These are phyloP conservation scores for Punctoribates punctum DNA, from an alignment of 2,888 invertebrate species.

Conservation along the genomic window DNA sequence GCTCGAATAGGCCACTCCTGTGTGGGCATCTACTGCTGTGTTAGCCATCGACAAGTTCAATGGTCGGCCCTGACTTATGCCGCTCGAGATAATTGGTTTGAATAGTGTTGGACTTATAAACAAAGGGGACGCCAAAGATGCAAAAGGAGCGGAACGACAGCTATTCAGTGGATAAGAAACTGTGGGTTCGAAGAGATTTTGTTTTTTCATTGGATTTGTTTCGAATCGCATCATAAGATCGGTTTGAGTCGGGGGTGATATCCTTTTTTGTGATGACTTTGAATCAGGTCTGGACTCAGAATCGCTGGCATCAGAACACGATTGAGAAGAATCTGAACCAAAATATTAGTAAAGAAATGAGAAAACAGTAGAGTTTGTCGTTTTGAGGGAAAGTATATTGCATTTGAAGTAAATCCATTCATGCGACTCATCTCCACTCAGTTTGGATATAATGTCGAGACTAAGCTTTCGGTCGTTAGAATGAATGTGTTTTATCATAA, in stretches of 20 bases:
- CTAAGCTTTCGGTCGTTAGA: slow-evolving; percentile 15
- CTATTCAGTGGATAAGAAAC: background rate
- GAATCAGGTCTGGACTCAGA: slow-evolving; percentile 20
- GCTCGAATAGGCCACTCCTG: background rate
- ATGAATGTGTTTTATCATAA: slow-evolving; percentile 35
- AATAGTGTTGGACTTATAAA: slow-evolving; percentile 38
- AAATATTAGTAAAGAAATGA: background rate
- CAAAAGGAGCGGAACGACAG: slow-evolving; percentile 11
- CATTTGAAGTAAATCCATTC: slow-evolving; percentile 29
- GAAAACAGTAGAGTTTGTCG: background rate
- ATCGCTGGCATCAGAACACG: slow-evolving; percentile 28
- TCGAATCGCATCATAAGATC: background rate
- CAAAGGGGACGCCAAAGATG: slow-evolving; percentile 20
- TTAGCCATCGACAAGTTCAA: slow-evolving; percentile 40
- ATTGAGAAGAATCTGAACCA: slow-evolving; percentile 35
- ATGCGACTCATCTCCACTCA: slow-evolving; percentile 30
- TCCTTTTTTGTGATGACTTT: slow-evolving; percentile 19
- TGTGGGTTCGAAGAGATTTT: background rate
- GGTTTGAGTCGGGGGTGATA: slow-evolving; percentile 6
- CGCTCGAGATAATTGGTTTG: slow-evolving; percentile 34
- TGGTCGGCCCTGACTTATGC: slow-evolving; percentile 19
- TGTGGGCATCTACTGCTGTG: background rate
- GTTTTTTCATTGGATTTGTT: background rate
- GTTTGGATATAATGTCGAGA: slow-evolving; percentile 12
- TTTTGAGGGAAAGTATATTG: background rate